These are phyloP conservation scores for Eptesicus fuscus DNA, from an alignment of 2,113 vertebrate genomes.

Conservation along the genomic window DNA sequence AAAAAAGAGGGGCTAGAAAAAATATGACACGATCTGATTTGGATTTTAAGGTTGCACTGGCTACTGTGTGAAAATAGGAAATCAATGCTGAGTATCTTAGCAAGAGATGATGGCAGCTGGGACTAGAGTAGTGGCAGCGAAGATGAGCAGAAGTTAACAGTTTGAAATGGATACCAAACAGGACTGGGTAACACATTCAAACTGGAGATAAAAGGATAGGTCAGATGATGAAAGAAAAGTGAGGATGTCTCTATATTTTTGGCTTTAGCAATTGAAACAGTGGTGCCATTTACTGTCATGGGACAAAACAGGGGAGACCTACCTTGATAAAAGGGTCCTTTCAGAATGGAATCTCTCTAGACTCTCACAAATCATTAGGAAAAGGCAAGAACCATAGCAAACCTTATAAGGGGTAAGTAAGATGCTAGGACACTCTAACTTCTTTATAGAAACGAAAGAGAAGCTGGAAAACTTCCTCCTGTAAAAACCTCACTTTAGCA, in stretches of 20 bases:
- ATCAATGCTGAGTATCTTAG: neutral
- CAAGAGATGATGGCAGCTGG: neutral
- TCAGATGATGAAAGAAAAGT: neutral
- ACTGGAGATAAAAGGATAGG: neutral
- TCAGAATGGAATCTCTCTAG: slow-evolving; percentile 27
- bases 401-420: slow-evolving; percentile 22
- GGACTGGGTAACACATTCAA: neutral
- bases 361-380: slow-evolving; percentile 10
- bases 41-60: neutral
- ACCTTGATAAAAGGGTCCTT: slow-evolving; percentile 26
- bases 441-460: slow-evolving; percentile 32
- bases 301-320: neutral
- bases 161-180: neutral
- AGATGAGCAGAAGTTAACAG: neutral
- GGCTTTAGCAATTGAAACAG: neutral
- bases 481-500: slow-evolving; percentile 31
- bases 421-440: slow-evolving; percentile 28
- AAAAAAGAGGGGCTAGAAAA: neutral
- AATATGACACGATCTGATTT: neutral
- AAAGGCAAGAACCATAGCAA: slow-evolving; percentile 44
- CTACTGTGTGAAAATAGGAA: neutral
- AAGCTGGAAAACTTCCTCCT: slow-evolving; percentile 36
- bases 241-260: neutral
- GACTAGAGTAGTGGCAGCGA: neutral
- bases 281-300: neutral